Evolutionary conservation across 2,113 vertebrate species (phyloP).

Genomic region (Ginglymostoma cirratum): DNA sequence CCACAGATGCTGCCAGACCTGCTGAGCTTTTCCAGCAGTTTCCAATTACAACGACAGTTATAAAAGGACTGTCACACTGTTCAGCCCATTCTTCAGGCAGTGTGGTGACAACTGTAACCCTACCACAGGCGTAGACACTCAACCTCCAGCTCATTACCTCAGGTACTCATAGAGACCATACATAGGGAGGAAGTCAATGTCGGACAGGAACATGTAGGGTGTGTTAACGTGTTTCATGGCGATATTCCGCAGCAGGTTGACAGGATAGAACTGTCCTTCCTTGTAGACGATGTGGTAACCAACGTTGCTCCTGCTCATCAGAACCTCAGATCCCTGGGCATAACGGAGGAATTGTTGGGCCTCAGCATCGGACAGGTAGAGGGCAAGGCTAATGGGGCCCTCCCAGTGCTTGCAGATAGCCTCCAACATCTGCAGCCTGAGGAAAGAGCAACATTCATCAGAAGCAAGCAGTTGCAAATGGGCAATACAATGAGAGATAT

Average conservation of each 20-base stretch:
- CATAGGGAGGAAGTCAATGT: slow-evolving; percentile 99
- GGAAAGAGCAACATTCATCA: slow-evolving; percentile 37
- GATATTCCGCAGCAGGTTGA: slow-evolving; percentile 92
- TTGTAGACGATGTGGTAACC: slow-evolving; percentile 98
- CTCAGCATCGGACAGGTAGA: slow-evolving; percentile 93
- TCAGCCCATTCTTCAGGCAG: not conserved
- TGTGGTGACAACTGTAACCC: not conserved
- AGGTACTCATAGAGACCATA: slow-evolving; percentile 98
- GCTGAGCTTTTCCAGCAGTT: too few species aligned
- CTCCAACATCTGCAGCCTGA: slow-evolving; percentile 96
- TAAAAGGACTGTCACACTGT: not conserved
- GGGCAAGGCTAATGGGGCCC: slow-evolving; percentile 90
- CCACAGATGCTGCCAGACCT: too few species aligned
- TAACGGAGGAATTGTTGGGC: slow-evolving; percentile 97
- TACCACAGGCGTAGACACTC: not conserved
- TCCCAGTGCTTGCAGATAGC: slow-evolving; percentile 99
- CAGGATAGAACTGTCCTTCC: slow-evolving; percentile 96
- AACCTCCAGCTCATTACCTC: slow-evolving; percentile 63
- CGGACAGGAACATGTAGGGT: slow-evolving; percentile 91
- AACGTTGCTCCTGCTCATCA: slow-evolving; percentile 86
- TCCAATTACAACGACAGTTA: too few species aligned
- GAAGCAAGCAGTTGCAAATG: not conserved
- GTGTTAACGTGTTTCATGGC: slow-evolving; percentile 95
- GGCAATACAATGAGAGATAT: not conserved
- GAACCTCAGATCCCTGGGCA: slow-evolving; percentile 93